phyloP scores from a whole-genome alignment of 2,113 vertebrate genomes.

The Myrmecophaga tridactyla region DNA sequence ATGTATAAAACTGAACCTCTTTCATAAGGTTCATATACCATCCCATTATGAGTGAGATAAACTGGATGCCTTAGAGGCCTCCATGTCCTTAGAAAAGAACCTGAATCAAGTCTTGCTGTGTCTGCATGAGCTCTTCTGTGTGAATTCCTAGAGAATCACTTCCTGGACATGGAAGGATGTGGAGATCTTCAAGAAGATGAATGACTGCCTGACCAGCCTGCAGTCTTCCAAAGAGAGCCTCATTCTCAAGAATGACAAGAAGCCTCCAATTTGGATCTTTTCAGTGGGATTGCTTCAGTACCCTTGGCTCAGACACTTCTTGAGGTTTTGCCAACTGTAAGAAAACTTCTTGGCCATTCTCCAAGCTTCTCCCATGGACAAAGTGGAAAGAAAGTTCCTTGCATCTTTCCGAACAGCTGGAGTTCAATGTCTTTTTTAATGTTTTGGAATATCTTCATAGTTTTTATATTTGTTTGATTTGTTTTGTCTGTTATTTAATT shows the following conservation, averaged over 20 bases:
- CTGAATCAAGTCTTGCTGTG: not conserved
- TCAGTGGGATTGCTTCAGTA: not conserved
- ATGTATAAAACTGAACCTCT: fast-evolving
- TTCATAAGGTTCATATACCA: not conserved
- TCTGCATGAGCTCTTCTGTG: not conserved
- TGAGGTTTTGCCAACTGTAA: not conserved
- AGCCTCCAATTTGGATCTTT: not conserved
- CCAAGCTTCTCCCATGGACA: not conserved
- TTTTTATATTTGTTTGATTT: not conserved
- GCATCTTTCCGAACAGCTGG: not conserved
- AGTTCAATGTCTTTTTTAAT: not conserved
- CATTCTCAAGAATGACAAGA: not conserved
- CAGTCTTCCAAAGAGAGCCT: not conserved
- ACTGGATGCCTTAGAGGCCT: not conserved
- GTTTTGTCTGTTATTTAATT: not conserved
- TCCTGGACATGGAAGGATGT: not conserved
- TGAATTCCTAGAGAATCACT: not conserved
- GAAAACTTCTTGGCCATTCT: not conserved
- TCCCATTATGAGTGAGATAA: not conserved
- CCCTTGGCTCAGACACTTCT: not conserved
- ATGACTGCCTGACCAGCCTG: not conserved
- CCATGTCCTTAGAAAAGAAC: not conserved
- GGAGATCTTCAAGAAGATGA: not conserved
- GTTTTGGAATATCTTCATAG: not conserved
- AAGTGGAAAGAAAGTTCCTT: not conserved